Evolutionary conservation across 1,140 invertebrate genomes (phyloP).

Genomic region (Proales similis): DNA sequence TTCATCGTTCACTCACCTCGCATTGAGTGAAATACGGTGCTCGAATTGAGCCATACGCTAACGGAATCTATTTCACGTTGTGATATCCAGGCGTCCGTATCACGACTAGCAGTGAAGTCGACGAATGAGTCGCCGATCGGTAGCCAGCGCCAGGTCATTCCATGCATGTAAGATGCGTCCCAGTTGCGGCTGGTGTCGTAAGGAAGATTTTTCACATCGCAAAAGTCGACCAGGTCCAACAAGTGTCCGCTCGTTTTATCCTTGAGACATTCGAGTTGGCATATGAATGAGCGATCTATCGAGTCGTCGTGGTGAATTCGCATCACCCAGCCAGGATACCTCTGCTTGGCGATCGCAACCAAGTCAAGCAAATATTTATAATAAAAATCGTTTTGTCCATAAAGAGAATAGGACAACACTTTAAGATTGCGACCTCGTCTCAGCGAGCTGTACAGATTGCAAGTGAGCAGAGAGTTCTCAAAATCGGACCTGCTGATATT

Average conservation of each 20-base stretch:
- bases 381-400: slow-evolving; percentile 6
- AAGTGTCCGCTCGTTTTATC: background rate
- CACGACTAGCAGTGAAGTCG: slow-evolving; percentile 12
- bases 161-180: slow-evolving; percentile 9
- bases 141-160: slow-evolving; percentile 28
- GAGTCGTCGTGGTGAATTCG: slow-evolving; percentile 17
- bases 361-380: background rate
- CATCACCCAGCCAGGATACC: slow-evolving; percentile 16
- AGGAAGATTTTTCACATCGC: slow-evolving; percentile 17
- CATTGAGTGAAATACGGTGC: slow-evolving; percentile 18
- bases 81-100: slow-evolving; percentile 1
- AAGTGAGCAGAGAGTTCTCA: slow-evolving; percentile 1
- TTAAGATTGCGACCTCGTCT: slow-evolving; percentile 1
- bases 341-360: slow-evolving; percentile 17
- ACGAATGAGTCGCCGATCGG: slow-evolving; percentile 24
- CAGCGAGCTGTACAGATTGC: slow-evolving; percentile 24
- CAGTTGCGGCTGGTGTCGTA: background rate
- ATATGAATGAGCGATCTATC: background rate
- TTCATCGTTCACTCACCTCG: background rate
- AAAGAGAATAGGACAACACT: slow-evolving; percentile 12
- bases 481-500: no score
- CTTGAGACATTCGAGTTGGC: slow-evolving; percentile 11
- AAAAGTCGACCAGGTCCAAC: slow-evolving; percentile 29
- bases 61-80: slow-evolving; percentile 28
- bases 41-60: slow-evolving; percentile 16